Conservation (phyloP, 2,888 invertebrate species). For the Ennomos fuscantarius region DNA sequence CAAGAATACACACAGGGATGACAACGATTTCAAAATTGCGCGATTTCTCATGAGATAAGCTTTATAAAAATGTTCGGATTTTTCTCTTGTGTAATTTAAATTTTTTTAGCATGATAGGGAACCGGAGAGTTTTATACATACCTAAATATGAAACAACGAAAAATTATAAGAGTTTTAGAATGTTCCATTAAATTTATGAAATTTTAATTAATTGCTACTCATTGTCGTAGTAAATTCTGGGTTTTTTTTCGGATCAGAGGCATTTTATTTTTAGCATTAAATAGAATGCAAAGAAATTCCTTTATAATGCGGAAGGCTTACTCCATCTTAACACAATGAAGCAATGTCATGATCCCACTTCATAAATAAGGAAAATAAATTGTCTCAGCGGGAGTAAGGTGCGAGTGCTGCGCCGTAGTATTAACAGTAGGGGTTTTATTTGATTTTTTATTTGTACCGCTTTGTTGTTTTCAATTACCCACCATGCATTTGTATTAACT, state of each 20-base stretch:
- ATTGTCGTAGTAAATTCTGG: too few relatives aligned
- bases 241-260: too few relatives aligned
- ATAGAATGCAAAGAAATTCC: background rate
- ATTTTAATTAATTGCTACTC: too few relatives aligned
- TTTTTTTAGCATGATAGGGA: background rate
- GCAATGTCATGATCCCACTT: constrained; percentile 49
- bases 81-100: constrained; percentile 31
- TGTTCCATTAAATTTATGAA: too few relatives aligned
- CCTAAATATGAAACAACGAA: too few relatives aligned
- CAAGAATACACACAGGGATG: constrained; percentile 32
- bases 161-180: too few relatives aligned
- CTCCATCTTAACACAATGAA: constrained; percentile 36
- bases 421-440: constrained; percentile 41
- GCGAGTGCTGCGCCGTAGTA: constrained; percentile 5
- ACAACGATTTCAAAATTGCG: constrained; percentile 35
- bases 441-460: too few relatives aligned
- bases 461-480: too few relatives aligned
- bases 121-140: constrained; percentile 1
- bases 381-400: constrained; percentile 54
- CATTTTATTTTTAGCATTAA: too few relatives aligned
- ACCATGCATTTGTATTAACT: too few relatives aligned
- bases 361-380: constrained; percentile 71
- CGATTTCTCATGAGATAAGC: constrained; percentile 49
- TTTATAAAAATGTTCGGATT: constrained; percentile 37
- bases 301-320: constrained; percentile 24